Base-by-base conservation (phyloP, 2,113 vertebrate genomes). In the Salvelinus namaycush region DNA sequence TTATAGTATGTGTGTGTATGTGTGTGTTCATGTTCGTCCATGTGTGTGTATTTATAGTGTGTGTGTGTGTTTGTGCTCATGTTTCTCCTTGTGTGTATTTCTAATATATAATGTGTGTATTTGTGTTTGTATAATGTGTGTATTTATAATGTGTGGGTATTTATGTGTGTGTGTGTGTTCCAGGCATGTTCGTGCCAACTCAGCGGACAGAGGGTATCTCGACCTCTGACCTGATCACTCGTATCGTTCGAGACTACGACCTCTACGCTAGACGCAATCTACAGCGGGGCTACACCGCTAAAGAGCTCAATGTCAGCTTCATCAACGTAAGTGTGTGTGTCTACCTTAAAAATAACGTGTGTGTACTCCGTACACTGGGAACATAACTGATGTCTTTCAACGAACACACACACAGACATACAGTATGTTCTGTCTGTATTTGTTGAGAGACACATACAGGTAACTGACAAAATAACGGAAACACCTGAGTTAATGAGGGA, bases 161-260 rank as follows among this genome's bases (percentile, higher is more conserved):
- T 24, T 66, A 0, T 68, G 39, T 72, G 27, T 72, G 6, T 57
- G 7, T 76, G 27, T 68, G 60, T 83, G 57, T 57, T 6, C 64
- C 48, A 99, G 98, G 97, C 81, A 98, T 99, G 97, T 99, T 99
- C 73, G 95, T 98, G 76, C 96, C 97, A 27, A 98, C 98, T 0
- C 96, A 97, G 86, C 94, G 97, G 89, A 99, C 98, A 0, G 97
- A 99, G 83, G 98, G 98, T 24, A 99, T 99, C 89, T 99, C 97
- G 27, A 99, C 97, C 0, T 99, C 98, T 0, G 98, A 99, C 70
- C 95, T 99, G 79, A 98, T 99, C 76, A 99, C 98, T 1, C 95
- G 98, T 83, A 99, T 99, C 0, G 97, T 99, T 39, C 90, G 95
- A 75, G 96, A 99, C 92, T 99, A 99, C 0, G 98, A 99, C 0